phyloP scores from a whole-genome alignment of 2,113 vertebrate species.

The Danionella cerebrum region DNA sequence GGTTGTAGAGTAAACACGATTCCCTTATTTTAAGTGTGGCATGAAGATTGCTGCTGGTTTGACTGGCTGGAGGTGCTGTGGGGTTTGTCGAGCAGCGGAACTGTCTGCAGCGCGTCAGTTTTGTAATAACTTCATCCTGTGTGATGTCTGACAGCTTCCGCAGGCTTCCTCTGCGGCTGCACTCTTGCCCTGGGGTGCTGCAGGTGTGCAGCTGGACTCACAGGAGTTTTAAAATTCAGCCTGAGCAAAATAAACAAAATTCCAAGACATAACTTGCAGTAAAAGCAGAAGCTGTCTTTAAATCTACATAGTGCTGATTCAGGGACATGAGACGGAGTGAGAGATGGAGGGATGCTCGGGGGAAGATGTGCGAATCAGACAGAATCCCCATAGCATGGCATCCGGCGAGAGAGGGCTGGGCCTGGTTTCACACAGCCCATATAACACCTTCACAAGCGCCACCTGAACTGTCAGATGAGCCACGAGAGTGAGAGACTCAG shows the following conservation, averaged over 20 bases:
- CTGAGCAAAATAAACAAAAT: slow-evolving; percentile 44
- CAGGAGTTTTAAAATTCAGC: slow-evolving; percentile 25
- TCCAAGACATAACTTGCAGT: slow-evolving; percentile 16
- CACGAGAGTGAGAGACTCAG: not conserved
- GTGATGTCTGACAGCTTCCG: slow-evolving; percentile 43
- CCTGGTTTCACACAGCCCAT: slow-evolving; percentile 24
- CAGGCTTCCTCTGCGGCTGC: too few relatives aligned
- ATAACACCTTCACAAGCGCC: slow-evolving; percentile 34
- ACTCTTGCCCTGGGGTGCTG: slow-evolving; percentile 52
- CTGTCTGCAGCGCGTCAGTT: not conserved
- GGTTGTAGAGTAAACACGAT: not conserved
- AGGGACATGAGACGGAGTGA: slow-evolving; percentile 20
- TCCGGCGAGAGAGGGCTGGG: slow-evolving; percentile 16
- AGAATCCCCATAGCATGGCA: slow-evolving; percentile 23
- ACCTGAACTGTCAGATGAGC: slow-evolving; percentile 26
- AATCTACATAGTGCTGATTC: slow-evolving; percentile 30
- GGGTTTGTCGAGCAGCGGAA: not conserved
- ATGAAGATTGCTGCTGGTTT: not conserved
- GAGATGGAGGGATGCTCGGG: slow-evolving; percentile 18
- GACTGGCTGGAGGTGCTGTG: not conserved
- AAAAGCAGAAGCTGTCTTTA: slow-evolving; percentile 30
- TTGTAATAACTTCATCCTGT: slow-evolving; percentile 42
- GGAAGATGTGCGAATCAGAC: slow-evolving; percentile 27
- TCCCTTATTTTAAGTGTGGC: not conserved
- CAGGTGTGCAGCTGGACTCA: slow-evolving; percentile 54